Evolutionary conservation across 1,140 invertebrate genomes (phyloP), one percentile per base, ranked within the genome.

Genomic region (Pogonus chalceus): DNA sequence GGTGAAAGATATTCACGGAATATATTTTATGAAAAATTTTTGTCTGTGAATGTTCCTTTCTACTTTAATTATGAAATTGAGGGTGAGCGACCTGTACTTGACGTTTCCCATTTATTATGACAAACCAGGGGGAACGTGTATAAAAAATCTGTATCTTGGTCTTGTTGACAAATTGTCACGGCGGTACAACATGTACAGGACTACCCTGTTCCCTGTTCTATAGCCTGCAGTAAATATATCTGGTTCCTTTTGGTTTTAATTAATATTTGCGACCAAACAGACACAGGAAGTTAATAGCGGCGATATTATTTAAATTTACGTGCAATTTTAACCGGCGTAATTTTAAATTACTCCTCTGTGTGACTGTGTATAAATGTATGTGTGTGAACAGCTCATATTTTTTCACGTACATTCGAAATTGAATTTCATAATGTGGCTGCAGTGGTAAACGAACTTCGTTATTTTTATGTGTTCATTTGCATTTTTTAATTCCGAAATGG

Each of bases 391-490:
- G 7, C 14, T 14, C 37, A 43, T 43, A 43, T 12, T 18, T 43
- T 43, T 43, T 43, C 18, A 10, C 18, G 37, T 43, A 43, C 18
- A 16, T 43, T 43, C 18, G 9, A 43, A 43, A 43, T 43, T 43
- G 37, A 43, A 43, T 43, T 43, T 18, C 37, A 43, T 43, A 43
- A 43, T 43, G 37, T 43, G 37, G 37, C 18, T 43, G 37, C 37
- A 43, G 37, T 43, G 37, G 37, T 43, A 43, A 43, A 43, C 18
- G 37, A 43, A 43, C 37, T 43, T 43, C 37, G 37, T 43, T 43
- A 43, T 43, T 43, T 43, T 43, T 43, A 43, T 43, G 37, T 43
- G 37, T 16, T 43, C 37, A 43, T 43, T 43, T 43, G 37, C 37
- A 43, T 43, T 43, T 43, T 43, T 43, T 43, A 43, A 43, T 43